Evolutionary conservation across 2,888 invertebrate genomes (phyloP).

Genomic region (Dioctria rufipes): DNA sequence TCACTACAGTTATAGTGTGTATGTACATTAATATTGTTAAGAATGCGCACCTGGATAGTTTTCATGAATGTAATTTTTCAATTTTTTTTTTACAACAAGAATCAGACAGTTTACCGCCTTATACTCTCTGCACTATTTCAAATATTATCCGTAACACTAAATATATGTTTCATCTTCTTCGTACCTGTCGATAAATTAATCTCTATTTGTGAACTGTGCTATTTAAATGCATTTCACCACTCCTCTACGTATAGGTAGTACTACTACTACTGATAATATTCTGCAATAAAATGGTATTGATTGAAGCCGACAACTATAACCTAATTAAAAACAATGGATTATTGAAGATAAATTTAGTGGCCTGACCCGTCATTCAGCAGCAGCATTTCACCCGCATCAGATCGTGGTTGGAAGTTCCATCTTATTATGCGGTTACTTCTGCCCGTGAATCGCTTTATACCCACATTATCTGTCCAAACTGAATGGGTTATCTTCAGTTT

Average conservation of each 20-base stretch:
- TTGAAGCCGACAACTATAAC: not conserved
- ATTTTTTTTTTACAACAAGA: conserved; percentile 13
- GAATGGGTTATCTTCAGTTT: no score
- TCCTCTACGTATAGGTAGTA: not conserved
- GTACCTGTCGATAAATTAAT: not conserved
- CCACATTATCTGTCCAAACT: no score
- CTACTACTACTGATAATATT: not conserved
- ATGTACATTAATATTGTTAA: conserved; percentile 11
- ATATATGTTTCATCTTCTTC: not conserved
- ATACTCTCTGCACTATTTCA: not conserved
- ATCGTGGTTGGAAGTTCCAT: no score
- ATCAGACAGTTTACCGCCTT: conserved; percentile 12
- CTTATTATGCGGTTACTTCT: no score
- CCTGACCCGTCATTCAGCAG: not conserved
- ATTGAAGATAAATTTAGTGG: not conserved
- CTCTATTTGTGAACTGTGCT: not conserved
- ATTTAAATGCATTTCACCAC: not conserved
- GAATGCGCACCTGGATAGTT: conserved; percentile 30
- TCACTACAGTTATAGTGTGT: not conserved
- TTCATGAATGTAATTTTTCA: conserved; percentile 37
- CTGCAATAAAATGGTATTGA: not conserved
- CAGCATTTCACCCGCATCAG: not conserved
- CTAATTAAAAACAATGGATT: not conserved
- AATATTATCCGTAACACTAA: not conserved
- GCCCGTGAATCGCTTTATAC: no score